phyloP scores from a whole-genome alignment of 2,797 vertebrate genomes.

The Hippopotamyrus pictus region DNA sequence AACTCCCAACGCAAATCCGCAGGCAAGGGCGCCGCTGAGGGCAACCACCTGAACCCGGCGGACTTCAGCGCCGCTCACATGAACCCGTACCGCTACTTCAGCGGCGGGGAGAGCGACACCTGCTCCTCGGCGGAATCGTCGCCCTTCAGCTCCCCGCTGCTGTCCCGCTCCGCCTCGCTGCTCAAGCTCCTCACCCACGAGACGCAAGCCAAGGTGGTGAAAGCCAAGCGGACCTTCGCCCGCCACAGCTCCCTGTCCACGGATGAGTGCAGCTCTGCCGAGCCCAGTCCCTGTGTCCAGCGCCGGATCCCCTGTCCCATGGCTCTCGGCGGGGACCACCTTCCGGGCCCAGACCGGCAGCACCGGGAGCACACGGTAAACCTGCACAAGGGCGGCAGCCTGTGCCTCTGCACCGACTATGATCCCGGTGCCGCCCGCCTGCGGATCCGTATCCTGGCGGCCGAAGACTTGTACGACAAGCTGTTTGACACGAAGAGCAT shows the following conservation, averaged over 20 bases:
- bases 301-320: conserved; percentile 67
- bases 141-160: conserved; percentile 83
- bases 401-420: conserved; percentile 79
- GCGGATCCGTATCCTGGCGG: conserved; percentile 75
- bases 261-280: conserved; percentile 85
- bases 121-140: conserved; percentile 93
- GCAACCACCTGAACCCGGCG: conserved; percentile 62
- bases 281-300: conserved; percentile 81
- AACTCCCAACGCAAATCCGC: conserved; percentile 59
- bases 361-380: conserved; percentile 65
- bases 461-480: conserved; percentile 81
- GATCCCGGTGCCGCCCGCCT: conserved; percentile 76
- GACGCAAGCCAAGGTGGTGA: conserved; percentile 87
- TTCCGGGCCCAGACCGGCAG: conserved; percentile 41
- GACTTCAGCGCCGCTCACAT: conserved; percentile 75
- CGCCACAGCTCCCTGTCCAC: conserved; percentile 90
- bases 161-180: conserved; percentile 87
- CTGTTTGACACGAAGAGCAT: conserved; percentile 78
- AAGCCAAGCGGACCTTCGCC: conserved; percentile 80
- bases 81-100: conserved; percentile 86
- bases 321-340: conserved; percentile 31
- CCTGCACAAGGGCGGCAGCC: conserved; percentile 75
- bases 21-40: conserved; percentile 53
- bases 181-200: conserved; percentile 90
- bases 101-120: conserved; percentile 91